Evolutionary conservation across 2,797 vertebrate species (phyloP).

Genomic region (Rhinella marina): DNA sequence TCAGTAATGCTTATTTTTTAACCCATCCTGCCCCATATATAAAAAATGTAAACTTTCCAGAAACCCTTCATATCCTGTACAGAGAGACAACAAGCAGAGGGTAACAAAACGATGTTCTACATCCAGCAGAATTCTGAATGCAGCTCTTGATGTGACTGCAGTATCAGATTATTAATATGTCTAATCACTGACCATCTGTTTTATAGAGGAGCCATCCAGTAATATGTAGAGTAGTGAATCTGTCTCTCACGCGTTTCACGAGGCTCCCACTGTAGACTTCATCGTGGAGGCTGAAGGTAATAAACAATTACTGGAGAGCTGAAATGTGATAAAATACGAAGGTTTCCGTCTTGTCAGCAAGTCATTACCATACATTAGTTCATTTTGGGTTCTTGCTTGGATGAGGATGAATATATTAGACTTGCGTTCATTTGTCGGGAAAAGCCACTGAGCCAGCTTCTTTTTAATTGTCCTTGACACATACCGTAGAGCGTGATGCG

Average conservation of each 20-base stretch:
- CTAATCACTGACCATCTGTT: no score
- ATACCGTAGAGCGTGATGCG: neutral
- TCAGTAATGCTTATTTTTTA: no score
- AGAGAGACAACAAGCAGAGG: no score
- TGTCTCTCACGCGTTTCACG: neutral
- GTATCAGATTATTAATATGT: no score
- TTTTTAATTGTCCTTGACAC: slow-evolving; percentile 42
- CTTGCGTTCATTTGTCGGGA: neutral
- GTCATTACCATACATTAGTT: slow-evolving; percentile 10
- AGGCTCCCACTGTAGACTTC: neutral
- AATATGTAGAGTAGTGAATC: neutral
- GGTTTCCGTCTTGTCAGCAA: neutral
- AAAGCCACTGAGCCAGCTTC: neutral
- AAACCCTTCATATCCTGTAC: no score
- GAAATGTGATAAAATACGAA: neutral
- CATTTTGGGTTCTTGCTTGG: neutral
- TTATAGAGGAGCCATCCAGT: no score
- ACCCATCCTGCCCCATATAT: no score
- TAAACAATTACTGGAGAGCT: neutral
- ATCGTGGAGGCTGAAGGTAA: neutral
- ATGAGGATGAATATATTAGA: slow-evolving; percentile 34
- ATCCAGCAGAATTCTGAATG: neutral
- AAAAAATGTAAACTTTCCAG: no score
- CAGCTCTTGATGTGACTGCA: neutral
- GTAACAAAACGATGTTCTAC: neutral